Conservation (phyloP, 1,140 invertebrate species). For the Camponotus vicinus region DNA sequence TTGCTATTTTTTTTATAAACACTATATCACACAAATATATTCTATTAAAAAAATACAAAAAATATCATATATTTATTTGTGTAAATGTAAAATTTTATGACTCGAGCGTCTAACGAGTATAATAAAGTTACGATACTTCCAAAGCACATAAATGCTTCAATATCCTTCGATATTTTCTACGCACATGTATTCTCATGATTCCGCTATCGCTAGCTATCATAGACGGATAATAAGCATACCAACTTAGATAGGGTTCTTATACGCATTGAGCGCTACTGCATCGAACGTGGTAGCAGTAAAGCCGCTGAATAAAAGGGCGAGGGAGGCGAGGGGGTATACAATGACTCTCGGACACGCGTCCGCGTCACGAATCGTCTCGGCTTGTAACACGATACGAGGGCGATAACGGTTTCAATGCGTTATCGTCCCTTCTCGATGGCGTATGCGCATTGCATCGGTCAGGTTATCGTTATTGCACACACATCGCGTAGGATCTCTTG, state of each 20-base stretch:
- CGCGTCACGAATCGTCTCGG: slow-evolving; percentile 63
- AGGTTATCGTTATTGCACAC: slow-evolving; percentile 26
- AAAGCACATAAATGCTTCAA: background rate
- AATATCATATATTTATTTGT: background rate
- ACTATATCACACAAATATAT: background rate
- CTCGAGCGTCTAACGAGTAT: background rate
- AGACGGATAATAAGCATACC: slow-evolving; percentile 50
- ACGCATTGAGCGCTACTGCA: background rate
- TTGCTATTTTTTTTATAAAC: background rate
- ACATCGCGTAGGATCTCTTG: slow-evolving; percentile 49
- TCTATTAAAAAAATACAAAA: background rate
- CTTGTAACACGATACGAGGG: slow-evolving; percentile 70
- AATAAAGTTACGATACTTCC: slow-evolving; percentile 13
- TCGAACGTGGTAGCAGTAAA: slow-evolving; percentile 36
- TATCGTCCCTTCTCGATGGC: slow-evolving; percentile 67
- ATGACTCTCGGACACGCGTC: background rate
- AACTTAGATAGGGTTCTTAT: slow-evolving; percentile 38
- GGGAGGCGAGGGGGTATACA: background rate
- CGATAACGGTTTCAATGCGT: slow-evolving; percentile 71
- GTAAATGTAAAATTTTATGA: slow-evolving; percentile 18
- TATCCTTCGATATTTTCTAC: slow-evolving; percentile 22
- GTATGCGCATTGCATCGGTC: slow-evolving; percentile 53
- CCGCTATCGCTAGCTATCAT: slow-evolving; percentile 47
- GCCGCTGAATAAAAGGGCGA: slow-evolving; percentile 15
- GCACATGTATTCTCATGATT: background rate